phyloP scores from a whole-genome alignment of 2,113 vertebrate genomes.

The Gymnogyps californianus region DNA sequence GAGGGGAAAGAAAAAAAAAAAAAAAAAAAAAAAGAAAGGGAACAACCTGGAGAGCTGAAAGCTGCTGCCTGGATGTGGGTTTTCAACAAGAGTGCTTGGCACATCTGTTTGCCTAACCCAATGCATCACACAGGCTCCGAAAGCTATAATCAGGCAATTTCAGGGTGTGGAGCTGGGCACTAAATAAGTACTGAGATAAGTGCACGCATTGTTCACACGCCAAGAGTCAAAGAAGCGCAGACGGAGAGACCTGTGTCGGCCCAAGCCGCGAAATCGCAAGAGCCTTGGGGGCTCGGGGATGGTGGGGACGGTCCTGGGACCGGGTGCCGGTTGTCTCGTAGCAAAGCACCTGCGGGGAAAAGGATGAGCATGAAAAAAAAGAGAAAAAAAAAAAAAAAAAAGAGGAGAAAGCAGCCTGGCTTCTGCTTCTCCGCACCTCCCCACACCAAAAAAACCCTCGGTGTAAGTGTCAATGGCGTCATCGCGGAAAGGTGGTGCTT shows the following conservation, averaged over 20 bases:
- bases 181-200: conserved; percentile 73
- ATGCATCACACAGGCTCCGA: conserved; percentile 61
- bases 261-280: not conserved
- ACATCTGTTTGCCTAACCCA: conserved; percentile 76
- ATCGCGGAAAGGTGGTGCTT: conserved; percentile 64
- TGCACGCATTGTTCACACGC: conserved; percentile 36
- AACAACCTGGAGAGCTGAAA: conserved; percentile 2
- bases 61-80: conserved; percentile 11
- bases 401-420: not conserved
- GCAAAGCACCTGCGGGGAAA: not conserved
- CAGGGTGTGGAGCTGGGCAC: conserved; percentile 70
- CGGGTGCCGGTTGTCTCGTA: not conserved
- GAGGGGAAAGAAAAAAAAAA: not conserved
- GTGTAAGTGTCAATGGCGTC: conserved; percentile 48
- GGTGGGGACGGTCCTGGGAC: not conserved
- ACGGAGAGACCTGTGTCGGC: not conserved
- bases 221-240: not conserved
- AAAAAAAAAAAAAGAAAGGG: not conserved
- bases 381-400: not conserved
- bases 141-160: conserved; percentile 76
- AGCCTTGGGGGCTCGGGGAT: not conserved
- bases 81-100: conserved; percentile 72
- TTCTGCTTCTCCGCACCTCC: not conserved
- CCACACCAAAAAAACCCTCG: not conserved
- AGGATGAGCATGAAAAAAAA: not conserved